phyloP scores from a whole-genome alignment of 1,140 invertebrate species.

The Dinoponera quadriceps region DNA sequence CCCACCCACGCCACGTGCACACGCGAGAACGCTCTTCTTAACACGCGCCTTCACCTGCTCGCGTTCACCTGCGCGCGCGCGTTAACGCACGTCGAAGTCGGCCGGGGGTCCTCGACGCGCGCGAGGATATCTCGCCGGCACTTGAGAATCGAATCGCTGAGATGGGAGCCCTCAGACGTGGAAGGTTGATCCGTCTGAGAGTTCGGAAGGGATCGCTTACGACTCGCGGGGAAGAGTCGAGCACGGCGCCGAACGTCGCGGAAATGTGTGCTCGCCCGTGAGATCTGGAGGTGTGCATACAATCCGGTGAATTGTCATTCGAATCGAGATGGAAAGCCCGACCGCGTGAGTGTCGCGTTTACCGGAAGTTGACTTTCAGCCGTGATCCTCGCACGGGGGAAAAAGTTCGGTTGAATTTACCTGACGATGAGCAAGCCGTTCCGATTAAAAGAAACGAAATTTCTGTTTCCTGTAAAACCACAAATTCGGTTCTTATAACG shows the following conservation, averaged over 20 bases:
- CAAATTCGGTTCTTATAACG: too few relatives aligned
- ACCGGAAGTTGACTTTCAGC: neutral
- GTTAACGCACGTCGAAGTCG: constrained; percentile 26
- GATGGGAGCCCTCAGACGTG: constrained; percentile 21
- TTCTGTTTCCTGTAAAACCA: too few relatives aligned
- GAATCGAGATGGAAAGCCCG: neutral
- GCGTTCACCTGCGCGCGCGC: constrained; percentile 35
- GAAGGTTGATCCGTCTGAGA: constrained; percentile 46
- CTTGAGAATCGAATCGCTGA: constrained; percentile 18
- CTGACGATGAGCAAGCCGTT: too few relatives aligned
- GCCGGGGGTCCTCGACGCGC: constrained; percentile 23
- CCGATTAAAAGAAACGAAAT: too few relatives aligned
- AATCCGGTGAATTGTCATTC: constrained; percentile 12
- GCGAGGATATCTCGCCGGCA: neutral
- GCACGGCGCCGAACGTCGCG: constrained; percentile 19
- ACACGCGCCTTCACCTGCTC: constrained; percentile 25
- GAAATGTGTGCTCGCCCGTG: neutral
- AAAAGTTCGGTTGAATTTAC: too few relatives aligned
- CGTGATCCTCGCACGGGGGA: neutral
- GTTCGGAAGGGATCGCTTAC: constrained; percentile 43
- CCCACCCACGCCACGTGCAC: neutral
- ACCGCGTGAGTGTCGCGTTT: neutral
- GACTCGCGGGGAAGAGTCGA: constrained; percentile 40
- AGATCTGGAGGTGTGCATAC: constrained; percentile 20
- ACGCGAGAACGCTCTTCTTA: neutral